These are phyloP conservation scores for Premnoplex brunnescens DNA, from an alignment of 2,797 vertebrate species.

Conservation along the genomic window DNA sequence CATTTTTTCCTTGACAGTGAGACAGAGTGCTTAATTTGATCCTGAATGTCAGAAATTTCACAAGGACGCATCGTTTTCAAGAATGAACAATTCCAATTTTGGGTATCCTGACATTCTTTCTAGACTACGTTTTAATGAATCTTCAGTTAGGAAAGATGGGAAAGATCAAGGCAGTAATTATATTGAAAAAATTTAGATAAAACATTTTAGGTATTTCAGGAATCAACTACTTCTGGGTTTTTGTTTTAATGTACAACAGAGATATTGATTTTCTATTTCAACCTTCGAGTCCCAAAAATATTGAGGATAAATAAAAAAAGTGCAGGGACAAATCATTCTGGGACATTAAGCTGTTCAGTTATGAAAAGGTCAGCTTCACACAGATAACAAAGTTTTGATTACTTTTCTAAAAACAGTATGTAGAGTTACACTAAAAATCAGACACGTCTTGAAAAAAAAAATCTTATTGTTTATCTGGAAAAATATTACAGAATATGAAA, in stretches of 20 bases:
- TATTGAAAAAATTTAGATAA: neutral
- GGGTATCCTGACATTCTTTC: neutral
- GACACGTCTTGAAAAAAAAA: neutral
- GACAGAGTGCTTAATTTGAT: neutral
- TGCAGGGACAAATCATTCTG: neutral
- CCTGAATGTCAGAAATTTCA: neutral
- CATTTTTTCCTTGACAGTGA: neutral
- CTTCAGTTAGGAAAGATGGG: neutral
- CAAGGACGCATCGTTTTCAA: neutral
- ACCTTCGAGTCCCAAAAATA: neutral
- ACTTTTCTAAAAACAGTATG: neutral
- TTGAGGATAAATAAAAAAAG: conserved; percentile 33
- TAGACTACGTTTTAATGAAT: neutral
- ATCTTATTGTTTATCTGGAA: neutral
- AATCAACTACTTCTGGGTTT: neutral
- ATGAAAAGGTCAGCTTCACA: neutral
- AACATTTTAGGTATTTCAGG: neutral
- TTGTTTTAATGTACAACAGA: neutral
- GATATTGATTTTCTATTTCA: conserved; percentile 9
- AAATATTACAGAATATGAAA: neutral
- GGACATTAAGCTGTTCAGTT: neutral
- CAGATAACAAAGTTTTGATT: neutral
- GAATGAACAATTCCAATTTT: neutral
- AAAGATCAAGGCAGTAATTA: neutral
- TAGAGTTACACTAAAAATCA: neutral